Conservation (phyloP, 2,113 vertebrate genomes). For the Triplophysa dalaica region DNA sequence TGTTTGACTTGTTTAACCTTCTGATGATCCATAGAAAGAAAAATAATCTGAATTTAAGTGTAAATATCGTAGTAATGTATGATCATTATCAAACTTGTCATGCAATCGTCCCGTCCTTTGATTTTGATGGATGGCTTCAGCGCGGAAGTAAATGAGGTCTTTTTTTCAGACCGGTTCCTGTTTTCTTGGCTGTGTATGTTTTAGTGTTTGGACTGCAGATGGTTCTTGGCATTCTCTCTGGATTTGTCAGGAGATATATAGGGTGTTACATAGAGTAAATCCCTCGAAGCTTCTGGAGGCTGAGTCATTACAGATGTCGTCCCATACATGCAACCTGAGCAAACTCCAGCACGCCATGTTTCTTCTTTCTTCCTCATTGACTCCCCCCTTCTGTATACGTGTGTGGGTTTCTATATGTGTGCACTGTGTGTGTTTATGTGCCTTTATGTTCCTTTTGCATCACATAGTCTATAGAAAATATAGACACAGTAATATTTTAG, state of each 20-base stretch:
- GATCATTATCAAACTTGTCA: not conserved
- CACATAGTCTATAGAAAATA: not conserved
- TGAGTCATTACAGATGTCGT: slow-evolving; percentile 23
- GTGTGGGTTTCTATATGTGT: not conserved
- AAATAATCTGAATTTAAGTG: not conserved
- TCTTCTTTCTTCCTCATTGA: not conserved
- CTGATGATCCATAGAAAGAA: not conserved
- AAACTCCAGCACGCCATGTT: slow-evolving; percentile 11
- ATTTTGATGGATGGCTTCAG: slow-evolving; percentile 1
- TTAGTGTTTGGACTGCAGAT: not conserved
- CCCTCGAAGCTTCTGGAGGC: slow-evolving; percentile 4
- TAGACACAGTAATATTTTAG: not conserved
- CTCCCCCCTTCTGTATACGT: not conserved
- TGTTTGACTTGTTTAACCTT: not conserved
- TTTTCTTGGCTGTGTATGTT: slow-evolving; percentile 23
- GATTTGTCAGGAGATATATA: slow-evolving; percentile 36
- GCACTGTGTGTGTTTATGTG: not conserved
- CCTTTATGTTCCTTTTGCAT: too few relatives aligned
- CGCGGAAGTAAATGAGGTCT: not conserved
- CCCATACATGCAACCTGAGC: slow-evolving; percentile 1
- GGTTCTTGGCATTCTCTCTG: slow-evolving; percentile 5
- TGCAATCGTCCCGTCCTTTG: not conserved
- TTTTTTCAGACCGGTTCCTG: not conserved
- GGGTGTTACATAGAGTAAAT: not conserved
- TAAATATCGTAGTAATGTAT: not conserved